Evolutionary conservation across 1,140 invertebrate species (phyloP).

Genomic region (Aricia agestis): DNA sequence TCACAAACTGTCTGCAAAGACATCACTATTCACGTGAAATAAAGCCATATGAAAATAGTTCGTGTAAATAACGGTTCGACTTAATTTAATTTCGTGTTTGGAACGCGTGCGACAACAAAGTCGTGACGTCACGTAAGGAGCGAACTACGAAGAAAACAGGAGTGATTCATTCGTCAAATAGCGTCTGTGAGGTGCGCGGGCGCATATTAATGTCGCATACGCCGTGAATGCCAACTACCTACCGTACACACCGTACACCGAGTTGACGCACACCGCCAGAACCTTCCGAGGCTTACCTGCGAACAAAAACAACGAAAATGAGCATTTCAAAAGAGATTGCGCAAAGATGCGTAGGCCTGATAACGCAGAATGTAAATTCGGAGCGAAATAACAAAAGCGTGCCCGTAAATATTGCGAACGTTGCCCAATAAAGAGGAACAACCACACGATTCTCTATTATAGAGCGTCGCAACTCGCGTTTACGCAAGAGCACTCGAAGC

Average conservation of each 20-base stretch:
- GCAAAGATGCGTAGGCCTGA: background rate
- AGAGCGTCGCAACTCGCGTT: conserved; percentile 31
- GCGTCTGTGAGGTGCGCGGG: conserved; percentile 57
- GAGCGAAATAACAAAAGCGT: conserved; percentile 29
- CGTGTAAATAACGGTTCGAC: conserved; percentile 32
- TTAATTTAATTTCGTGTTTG: conserved; percentile 52
- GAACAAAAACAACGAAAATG: conserved; percentile 37
- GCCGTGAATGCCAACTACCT: conserved; percentile 38
- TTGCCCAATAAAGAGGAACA: conserved; percentile 36
- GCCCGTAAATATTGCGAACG: conserved; percentile 32
- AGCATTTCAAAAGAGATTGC: conserved; percentile 1
- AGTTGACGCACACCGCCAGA: conserved; percentile 24
- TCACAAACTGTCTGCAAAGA: background rate
- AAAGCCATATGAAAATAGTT: background rate
- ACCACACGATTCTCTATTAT: conserved; percentile 28
- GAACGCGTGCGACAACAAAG: conserved; percentile 57
- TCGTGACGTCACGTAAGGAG: conserved; percentile 67
- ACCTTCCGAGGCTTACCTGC: conserved; percentile 47
- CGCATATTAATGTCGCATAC: conserved; percentile 58
- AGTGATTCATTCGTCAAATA: conserved; percentile 66
- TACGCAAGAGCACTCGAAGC: conserved; percentile 41
- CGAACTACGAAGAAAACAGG: conserved; percentile 46
- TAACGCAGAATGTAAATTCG: conserved; percentile 23
- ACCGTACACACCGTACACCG: conserved; percentile 12
- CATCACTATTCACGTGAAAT: background rate